A percentile compares a stretch with the other conserved stretches of the same genome.
phyloP scores from a whole-genome alignment of 2,797 vertebrate species.

The Hydrophis major region DNA sequence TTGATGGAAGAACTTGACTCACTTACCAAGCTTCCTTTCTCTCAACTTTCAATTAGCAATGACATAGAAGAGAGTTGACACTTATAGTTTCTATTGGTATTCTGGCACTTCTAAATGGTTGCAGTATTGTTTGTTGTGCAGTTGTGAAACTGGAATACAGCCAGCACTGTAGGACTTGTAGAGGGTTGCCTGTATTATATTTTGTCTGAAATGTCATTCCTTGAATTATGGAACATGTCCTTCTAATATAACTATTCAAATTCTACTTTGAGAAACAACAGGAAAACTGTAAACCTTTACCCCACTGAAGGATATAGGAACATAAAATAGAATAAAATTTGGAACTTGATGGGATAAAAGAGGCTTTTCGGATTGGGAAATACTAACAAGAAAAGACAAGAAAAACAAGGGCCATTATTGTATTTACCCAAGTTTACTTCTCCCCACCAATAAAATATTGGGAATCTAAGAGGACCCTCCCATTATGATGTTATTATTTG shows the following conservation, averaged over 20 bases:
- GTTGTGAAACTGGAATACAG: neutral
- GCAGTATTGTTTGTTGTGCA: neutral
- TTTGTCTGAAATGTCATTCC: neutral
- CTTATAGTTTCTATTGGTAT: neutral
- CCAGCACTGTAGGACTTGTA: neutral
- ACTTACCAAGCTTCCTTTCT: neutral
- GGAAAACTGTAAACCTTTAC: neutral
- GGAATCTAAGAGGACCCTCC: neutral
- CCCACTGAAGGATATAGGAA: neutral
- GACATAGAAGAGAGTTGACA: neutral
- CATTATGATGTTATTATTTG: neutral
- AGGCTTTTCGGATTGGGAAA: neutral
- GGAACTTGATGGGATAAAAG: neutral
- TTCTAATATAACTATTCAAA: neutral
- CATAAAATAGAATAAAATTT: neutral
- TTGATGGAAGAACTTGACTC: neutral
- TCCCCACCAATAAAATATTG: neutral
- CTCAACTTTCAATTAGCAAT: neutral
- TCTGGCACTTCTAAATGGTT: neutral
- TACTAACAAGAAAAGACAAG: neutral
- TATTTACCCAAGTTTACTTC: neutral
- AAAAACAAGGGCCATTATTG: neutral
- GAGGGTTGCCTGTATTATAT: neutral
- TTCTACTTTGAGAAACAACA: neutral
- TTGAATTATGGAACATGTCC: neutral